These are phyloP conservation scores for Drosophila nr. medialis DNA, from an alignment of 2,888 invertebrate species.

Conservation along the genomic window DNA sequence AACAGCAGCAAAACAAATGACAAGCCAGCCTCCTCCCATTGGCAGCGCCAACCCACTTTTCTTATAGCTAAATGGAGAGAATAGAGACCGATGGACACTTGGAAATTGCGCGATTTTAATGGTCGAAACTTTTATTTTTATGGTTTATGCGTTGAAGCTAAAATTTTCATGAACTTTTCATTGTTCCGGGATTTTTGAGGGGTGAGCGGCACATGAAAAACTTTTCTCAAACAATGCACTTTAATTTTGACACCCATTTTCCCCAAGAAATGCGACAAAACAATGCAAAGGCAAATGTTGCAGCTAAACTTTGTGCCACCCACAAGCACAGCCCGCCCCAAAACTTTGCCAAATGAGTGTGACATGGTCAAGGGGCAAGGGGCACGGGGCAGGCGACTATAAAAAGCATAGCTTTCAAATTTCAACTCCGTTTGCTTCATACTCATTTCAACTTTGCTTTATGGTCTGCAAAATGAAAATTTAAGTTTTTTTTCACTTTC, in stretches of 20 bases:
- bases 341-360: conserved; percentile 76
- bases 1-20: conserved; percentile 52
- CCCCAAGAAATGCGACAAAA: conserved; percentile 54
- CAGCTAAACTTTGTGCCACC: conserved; percentile 74
- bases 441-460: conserved; percentile 45
- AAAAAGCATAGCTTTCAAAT: conserved; percentile 7
- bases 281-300: conserved; percentile 77
- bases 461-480: conserved; percentile 54
- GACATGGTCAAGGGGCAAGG: conserved; percentile 46
- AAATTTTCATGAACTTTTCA: conserved; percentile 81
- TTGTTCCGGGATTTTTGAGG: conserved; percentile 71
- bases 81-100: conserved; percentile 65
- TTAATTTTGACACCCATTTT: conserved; percentile 58
- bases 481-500: conserved; percentile 13
- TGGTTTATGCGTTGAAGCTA: conserved; percentile 81
- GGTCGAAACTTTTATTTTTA: conserved; percentile 79
- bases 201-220: conserved; percentile 54
- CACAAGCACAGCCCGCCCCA: conserved; percentile 32
- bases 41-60: background rate
- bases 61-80: background rate
- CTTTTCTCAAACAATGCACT: conserved; percentile 78
- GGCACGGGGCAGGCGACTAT: background rate
- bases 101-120: conserved; percentile 74
- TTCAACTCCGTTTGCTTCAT: conserved; percentile 37
- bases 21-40: conserved; percentile 12